Percentiles rank a stretch among this genome's conserved stretches.
These are phyloP conservation scores for Allophyes oxyacanthae DNA, from an alignment of 2,888 invertebrate species.

Conservation along the genomic window DNA sequence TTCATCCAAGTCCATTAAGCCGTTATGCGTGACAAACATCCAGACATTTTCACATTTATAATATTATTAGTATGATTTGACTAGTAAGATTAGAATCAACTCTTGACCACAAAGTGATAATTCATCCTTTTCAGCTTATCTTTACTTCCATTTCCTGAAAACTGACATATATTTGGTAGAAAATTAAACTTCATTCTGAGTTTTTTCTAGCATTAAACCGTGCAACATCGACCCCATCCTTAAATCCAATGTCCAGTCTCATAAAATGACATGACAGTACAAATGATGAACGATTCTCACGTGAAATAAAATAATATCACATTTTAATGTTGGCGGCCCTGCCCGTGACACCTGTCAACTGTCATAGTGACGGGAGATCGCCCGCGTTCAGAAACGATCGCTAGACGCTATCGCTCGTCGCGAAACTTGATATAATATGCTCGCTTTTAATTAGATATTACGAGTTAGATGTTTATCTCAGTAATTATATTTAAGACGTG, in stretches of 20 bases:
- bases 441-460: conserved; percentile 74
- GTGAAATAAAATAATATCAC: conserved; percentile 56
- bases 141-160: too few relatives aligned
- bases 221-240: conserved; percentile 22
- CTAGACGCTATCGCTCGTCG: conserved; percentile 74
- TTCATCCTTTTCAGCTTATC: too few relatives aligned
- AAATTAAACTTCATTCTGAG: not conserved
- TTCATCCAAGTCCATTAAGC: too few relatives aligned
- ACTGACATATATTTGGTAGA: too few relatives aligned
- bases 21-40: too few relatives aligned
- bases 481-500: conserved; percentile 46
- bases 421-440: conserved; percentile 82
- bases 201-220: conserved; percentile 1
- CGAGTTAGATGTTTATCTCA: conserved; percentile 59
- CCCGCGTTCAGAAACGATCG: conserved; percentile 80
- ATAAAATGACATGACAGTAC: conserved; percentile 50
- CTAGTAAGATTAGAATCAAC: too few relatives aligned
- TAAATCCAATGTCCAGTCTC: conserved; percentile 29
- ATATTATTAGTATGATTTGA: too few relatives aligned
- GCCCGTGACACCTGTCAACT: conserved; percentile 86
- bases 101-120: too few relatives aligned
- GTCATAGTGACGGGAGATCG: conserved; percentile 81
- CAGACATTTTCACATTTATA: too few relatives aligned
- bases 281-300: conserved; percentile 57
- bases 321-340: conserved; percentile 61